A percentile compares a stretch with the other conserved stretches of the same genome.
Conservation (phyloP, 2,797 vertebrate species). For the Neopelma chrysocephalum region DNA sequence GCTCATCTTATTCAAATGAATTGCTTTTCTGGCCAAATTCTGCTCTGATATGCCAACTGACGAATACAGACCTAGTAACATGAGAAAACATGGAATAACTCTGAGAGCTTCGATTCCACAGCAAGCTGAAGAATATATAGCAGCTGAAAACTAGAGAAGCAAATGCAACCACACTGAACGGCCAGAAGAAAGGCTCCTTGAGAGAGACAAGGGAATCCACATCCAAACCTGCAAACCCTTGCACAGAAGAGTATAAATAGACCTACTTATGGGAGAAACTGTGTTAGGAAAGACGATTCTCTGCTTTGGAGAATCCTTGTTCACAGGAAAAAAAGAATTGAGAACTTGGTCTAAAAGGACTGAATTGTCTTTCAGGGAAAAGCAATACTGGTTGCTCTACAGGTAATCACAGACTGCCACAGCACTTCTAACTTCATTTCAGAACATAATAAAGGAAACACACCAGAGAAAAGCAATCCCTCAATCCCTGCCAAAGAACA, state of each 20-base stretch:
- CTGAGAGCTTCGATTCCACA: neutral
- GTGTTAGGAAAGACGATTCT: neutral
- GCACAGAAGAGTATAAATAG: neutral
- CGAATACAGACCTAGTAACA: constrained; percentile 63
- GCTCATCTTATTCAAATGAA: constrained; percentile 70
- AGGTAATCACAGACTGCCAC: neutral
- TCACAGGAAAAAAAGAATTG: neutral
- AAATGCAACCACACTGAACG: neutral
- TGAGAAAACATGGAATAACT: constrained; percentile 61
- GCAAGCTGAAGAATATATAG: constrained; percentile 14
- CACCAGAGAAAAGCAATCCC: neutral
- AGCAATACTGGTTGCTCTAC: neutral
- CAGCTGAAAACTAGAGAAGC: neutral
- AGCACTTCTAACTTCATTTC: neutral
- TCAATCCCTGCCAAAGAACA: neutral
- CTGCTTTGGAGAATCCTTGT: neutral
- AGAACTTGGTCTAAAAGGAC: neutral
- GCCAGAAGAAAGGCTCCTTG: neutral
- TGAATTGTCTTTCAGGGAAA: neutral
- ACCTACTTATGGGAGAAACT: neutral
- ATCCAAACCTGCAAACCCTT: neutral
- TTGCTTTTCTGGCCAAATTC: constrained; percentile 61
- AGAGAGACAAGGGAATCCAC: neutral
- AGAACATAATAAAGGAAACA: neutral
- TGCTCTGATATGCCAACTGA: constrained; percentile 57